Evolutionary conservation across 2,888 invertebrate genomes (phyloP).

Genomic region (Rhagonycha lutea): DNA sequence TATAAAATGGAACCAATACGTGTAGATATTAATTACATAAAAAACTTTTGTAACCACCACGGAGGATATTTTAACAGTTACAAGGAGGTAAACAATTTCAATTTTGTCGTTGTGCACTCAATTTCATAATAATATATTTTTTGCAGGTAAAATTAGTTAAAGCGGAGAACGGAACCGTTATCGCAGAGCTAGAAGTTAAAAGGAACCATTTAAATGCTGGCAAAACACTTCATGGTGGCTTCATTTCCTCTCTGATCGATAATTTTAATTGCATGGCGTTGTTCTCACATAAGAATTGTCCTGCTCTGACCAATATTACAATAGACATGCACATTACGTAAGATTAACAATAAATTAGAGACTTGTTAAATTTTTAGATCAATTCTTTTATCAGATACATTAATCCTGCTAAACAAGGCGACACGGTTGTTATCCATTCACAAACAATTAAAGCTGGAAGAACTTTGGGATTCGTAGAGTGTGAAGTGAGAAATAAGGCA

Average conservation of each 20-base stretch:
- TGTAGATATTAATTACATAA: neutral
- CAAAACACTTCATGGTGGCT: neutral
- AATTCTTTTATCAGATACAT: neutral
- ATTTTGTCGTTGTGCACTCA: neutral
- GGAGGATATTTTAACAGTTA: neutral
- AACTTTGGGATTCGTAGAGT: conserved; percentile 77
- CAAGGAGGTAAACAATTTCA: neutral
- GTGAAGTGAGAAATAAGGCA: conserved; percentile 73
- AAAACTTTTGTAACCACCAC: neutral
- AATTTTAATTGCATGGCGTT: neutral
- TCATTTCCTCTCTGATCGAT: neutral
- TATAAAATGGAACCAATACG: neutral
- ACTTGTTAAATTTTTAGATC: neutral
- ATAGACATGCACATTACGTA: neutral
- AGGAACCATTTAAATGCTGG: neutral
- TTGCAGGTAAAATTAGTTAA: neutral
- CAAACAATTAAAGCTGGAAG: conserved; percentile 74
- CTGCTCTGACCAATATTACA: neutral
- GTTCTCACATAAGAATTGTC: neutral
- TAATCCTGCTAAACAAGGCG: conserved; percentile 69
- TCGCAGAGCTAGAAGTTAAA: neutral
- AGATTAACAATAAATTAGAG: neutral
- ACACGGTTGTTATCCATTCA: conserved; percentile 76
- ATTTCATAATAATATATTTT: neutral
- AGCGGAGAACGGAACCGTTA: neutral